Conservation (phyloP, 2,888 invertebrate species). For the Orthonychiurus folsomi region DNA sequence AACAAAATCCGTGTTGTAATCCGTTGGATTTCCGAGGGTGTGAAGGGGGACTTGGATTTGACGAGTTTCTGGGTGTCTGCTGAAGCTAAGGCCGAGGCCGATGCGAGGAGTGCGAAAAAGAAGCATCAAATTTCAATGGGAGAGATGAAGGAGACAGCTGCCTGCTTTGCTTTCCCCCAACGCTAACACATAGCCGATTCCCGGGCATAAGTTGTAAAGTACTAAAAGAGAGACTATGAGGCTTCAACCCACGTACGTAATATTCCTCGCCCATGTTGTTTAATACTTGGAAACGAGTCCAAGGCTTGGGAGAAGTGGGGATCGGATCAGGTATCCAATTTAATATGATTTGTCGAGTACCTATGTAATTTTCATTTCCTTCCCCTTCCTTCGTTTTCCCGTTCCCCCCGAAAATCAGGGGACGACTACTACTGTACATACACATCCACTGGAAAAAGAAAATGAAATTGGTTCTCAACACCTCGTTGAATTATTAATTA, state of each 20-base stretch:
- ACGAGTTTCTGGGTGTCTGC: too few relatives aligned
- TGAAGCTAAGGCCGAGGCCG: neutral
- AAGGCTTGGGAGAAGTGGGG: neutral
- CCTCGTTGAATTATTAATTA: neutral
- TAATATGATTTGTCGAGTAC: conserved; percentile 28
- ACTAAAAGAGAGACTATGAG: too few relatives aligned
- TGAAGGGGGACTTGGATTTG: neutral
- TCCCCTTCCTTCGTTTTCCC: conserved; percentile 1
- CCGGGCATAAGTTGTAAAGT: too few relatives aligned
- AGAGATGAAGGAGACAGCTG: neutral
- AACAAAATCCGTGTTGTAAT: too few relatives aligned
- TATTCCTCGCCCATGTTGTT: neutral
- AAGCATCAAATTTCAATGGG: neutral
- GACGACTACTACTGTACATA: too few relatives aligned
- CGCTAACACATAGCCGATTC: too few relatives aligned
- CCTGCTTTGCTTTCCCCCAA: conserved; percentile 1
- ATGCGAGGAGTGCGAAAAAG: neutral
- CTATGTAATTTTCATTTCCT: conserved; percentile 34
- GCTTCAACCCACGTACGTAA: neutral
- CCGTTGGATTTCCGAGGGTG: too few relatives aligned
- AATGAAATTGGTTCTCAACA: neutral
- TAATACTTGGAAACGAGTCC: neutral
- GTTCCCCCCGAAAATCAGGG: neutral
- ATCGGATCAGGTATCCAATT: conserved; percentile 17
- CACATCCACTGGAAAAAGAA: neutral